A percentile compares a stretch with the other conserved stretches of the same genome.
Conservation (phyloP, 35 echinoderm and acorn worm species). For the Ophioderma brevispina region DNA sequence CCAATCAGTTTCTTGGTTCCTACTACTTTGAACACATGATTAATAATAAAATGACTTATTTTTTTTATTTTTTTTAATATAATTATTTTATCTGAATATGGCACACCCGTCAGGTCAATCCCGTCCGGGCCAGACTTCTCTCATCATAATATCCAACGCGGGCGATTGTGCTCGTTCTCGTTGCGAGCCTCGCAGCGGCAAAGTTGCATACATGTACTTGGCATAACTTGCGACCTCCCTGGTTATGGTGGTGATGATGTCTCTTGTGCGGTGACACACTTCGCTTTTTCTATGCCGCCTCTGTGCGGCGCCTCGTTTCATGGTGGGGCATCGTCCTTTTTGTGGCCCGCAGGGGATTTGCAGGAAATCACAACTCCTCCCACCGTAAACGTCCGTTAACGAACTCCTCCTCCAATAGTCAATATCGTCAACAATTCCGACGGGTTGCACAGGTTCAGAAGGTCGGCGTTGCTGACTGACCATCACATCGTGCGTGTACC, state of each 20-base stretch:
- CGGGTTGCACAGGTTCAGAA: conserved; percentile 1
- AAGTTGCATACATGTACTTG: conserved; percentile 64
- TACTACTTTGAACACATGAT: too few species aligned
- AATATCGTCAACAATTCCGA: background rate
- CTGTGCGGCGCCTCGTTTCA: background rate
- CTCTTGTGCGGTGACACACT: conserved; percentile 87
- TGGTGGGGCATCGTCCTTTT: background rate
- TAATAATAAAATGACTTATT: too few species aligned
- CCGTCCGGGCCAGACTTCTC: conserved; percentile 72
- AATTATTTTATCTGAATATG: conserved; percentile 95
- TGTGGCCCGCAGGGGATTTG: background rate
- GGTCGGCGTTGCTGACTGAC: conserved; percentile 12
- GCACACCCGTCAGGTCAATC: conserved; percentile 80
- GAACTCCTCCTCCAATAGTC: conserved; percentile 21
- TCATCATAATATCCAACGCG: conserved; percentile 60
- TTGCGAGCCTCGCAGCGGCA: conserved; percentile 54
- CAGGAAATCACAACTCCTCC: background rate
- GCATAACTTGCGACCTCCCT: conserved; percentile 47
- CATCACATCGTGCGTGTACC: background rate
- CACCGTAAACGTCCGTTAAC: conserved; percentile 22
- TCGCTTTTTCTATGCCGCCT: conserved; percentile 66
- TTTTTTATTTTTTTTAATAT: too few species aligned
- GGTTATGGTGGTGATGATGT: conserved; percentile 38
- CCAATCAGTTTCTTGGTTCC: too few species aligned
- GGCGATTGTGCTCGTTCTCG: conserved; percentile 28